Evolutionary conservation across 2,797 vertebrate species (phyloP).

Genomic region (Uromys caudimaculatus): DNA sequence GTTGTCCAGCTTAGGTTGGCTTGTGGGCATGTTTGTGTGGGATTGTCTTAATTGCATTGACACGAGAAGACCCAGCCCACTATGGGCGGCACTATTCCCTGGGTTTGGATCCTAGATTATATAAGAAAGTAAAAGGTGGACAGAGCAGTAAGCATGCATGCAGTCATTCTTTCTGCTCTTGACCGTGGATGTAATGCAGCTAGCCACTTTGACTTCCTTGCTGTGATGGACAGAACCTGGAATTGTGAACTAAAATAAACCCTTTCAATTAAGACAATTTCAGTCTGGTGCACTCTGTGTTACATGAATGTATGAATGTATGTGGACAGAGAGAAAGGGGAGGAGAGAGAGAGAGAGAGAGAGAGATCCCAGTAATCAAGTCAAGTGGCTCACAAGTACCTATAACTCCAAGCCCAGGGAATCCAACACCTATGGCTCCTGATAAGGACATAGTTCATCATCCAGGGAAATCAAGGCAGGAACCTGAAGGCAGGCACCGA

Average conservation of each 20-base stretch:
- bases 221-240: too few relatives aligned
- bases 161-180: neutral
- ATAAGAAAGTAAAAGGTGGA: neutral
- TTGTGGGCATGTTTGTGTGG: neutral
- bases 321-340: neutral
- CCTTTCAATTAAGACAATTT: neutral
- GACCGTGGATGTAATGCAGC: neutral
- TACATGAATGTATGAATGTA: fast-evolving
- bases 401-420: neutral
- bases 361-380: neutral
- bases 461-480: neutral
- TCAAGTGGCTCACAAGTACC: neutral
- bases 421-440: neutral
- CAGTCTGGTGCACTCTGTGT: neutral
- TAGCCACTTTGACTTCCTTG: neutral
- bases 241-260: neutral
- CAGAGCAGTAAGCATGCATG: neutral
- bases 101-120: neutral
- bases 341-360: neutral
- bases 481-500: neutral
- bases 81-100: neutral
- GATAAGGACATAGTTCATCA: too few relatives aligned
- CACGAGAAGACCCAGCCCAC: neutral
- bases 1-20: neutral
- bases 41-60: neutral